Base-by-base conservation (phyloP, 2,888 invertebrate species). In the Abrostola triplasia region DNA sequence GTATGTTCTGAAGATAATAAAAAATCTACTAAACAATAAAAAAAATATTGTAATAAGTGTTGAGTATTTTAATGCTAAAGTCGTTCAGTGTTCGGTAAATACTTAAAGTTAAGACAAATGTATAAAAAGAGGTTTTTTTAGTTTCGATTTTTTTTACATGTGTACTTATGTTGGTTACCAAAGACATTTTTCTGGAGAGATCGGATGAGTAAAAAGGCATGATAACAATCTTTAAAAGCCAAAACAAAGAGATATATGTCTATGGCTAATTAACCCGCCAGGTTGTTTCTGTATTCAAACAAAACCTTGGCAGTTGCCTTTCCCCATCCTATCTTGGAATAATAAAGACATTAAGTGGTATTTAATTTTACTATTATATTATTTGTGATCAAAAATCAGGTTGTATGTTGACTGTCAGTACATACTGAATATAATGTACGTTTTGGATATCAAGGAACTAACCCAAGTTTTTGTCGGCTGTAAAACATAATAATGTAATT, bases 31-130 rank as follows among this genome's bases (percentile, higher is more conserved):
- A 82, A 82, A 85, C 80, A 80, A 76, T 85, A 88, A 87, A 88
- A 86, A 84, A 89, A 81, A 79, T 87, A 89, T 90, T 88, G 85
- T 89, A 88, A 81, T 91, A 91, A 92, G 91, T 92, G 92, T 93
- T 93, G 87, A 90, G 83, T 90, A 91, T 88, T 77, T 70, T 88
- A 89, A 87, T 83, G 90, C 91, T 90, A 86, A 86, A 71, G 65
- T 79, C 81, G 87, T 89, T 88, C 86, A 72, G 89, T 91, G 89
- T 92, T 89, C 88, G 84, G 80, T 88, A 86, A 87, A 73, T 85
- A 85, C 41, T 68, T 82, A 73, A 70, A 81, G 69, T 79, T 88
- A 87, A 84, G 78, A 62, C 74, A 77, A 72, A 75, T 83, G 77
- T 83, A 68, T 76, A 67, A 70, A 78, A 66, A 56, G 59, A 65